A percentile compares a stretch with the other conserved stretches of the same genome.
Evolutionary conservation across 1,140 invertebrate species (phyloP).

Genomic region (Protaetia brevitarsis): DNA sequence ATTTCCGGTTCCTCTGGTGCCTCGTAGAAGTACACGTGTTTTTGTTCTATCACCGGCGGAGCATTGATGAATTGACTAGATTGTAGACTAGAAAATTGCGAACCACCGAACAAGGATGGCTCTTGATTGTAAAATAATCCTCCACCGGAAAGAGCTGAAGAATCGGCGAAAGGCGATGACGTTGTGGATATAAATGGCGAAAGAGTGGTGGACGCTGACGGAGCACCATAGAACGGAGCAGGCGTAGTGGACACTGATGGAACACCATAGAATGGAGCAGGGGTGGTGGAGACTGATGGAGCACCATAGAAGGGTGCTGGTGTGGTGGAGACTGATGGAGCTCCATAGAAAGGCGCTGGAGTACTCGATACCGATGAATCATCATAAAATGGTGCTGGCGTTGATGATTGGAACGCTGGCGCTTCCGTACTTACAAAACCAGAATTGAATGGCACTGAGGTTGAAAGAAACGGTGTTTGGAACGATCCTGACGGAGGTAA

Average conservation of each 20-base stretch:
- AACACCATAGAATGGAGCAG: background rate
- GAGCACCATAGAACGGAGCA: background rate
- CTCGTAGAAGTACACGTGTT: constrained; percentile 24
- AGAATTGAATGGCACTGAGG: constrained; percentile 8
- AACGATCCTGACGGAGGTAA: constrained; percentile 20
- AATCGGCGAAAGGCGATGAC: background rate
- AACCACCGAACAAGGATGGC: background rate
- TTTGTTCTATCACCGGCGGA: background rate
- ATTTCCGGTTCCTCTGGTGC: constrained; percentile 22
- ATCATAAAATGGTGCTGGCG: too few species aligned
- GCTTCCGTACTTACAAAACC: background rate
- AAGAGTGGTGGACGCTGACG: background rate
- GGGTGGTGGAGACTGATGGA: background rate
- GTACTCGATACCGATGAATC: background rate
- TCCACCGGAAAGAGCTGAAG: background rate
- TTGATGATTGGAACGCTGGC: background rate
- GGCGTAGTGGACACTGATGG: background rate
- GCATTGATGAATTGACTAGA: background rate
- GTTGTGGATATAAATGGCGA: background rate
- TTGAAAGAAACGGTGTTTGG: constrained; percentile 9
- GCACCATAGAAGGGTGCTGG: background rate
- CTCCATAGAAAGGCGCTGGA: background rate
- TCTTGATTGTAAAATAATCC: background rate
- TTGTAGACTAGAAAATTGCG: background rate
- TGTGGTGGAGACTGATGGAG: background rate